phyloP scores from a whole-genome alignment of 2,888 invertebrate genomes.

The Tenthredo amoena region DNA sequence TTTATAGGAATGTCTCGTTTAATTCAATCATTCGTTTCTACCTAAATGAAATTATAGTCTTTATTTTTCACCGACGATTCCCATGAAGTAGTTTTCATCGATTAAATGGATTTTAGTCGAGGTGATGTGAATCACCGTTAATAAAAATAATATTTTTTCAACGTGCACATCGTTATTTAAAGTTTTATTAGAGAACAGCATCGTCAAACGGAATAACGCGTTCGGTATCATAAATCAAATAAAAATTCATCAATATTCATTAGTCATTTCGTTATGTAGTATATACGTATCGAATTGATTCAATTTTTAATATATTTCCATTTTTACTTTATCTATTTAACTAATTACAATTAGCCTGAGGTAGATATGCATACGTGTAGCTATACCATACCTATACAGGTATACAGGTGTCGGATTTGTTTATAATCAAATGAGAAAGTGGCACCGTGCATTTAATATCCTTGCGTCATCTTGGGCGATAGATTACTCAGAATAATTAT shows the following conservation, averaged over 20 bases:
- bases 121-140: too few relatives aligned
- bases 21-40: too few relatives aligned
- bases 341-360: background rate
- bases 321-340: background rate
- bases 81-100: too few relatives aligned
- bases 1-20: too few relatives aligned
- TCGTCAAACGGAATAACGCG: too few relatives aligned
- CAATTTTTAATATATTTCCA: background rate
- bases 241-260: background rate
- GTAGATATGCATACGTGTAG: background rate
- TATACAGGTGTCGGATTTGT: background rate
- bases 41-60: too few relatives aligned
- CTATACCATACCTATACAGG: background rate
- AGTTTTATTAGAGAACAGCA: too few relatives aligned
- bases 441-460: background rate
- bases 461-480: background rate
- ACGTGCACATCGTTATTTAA: too few relatives aligned
- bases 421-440: slow-evolving; percentile 11
- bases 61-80: too few relatives aligned
- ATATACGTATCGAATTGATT: background rate
- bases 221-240: background rate
- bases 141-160: too few relatives aligned
- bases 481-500: background rate
- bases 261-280: background rate
- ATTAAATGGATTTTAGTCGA: too few relatives aligned